Evolutionary conservation across 2,888 invertebrate genomes (phyloP), one percentile per base, ranked within the genome.

Genomic region (Hyposoter didymator): DNA sequence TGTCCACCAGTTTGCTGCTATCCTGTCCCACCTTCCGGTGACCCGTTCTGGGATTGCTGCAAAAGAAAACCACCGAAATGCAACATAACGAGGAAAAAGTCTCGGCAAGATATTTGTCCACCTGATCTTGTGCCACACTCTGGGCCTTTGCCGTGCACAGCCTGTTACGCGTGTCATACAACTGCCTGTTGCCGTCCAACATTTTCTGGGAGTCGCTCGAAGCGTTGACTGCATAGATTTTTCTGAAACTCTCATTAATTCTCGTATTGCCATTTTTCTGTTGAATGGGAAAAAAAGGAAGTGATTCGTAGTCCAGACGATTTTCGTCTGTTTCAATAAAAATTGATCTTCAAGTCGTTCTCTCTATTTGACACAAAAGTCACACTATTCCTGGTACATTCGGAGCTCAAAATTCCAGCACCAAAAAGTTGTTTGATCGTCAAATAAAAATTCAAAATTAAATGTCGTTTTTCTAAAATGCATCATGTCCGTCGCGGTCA

Each of bases 401-500:
- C 28, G 52, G 47, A 62, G 32, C 8, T 43, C 52, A 14, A 62
- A 19, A 45, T 62, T 70, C 10, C 10, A 0, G 28, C 12, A 22
- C 14, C 55, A 8, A 2, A 59, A 28, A 28, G 1, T 28, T 6
- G 59, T 14, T 1, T 28, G 5, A 14, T 14, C 22, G 14, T 28
- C 59, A 28, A 28, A 32, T 10, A 32, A 5, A 52, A 43, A 45
- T 47, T 47, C 17, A 43, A 28, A 45, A 69, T 45, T 6, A n/a
- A 49, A 47, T 43, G 1, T 64, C 22, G 28, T 22, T 0, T 12
- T 49, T 64, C 49, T 45, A 3, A 47, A 49, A 55, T 35, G 45
- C 62, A 79, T 73, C 43, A 88, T 88, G 88, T 88, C 88, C 47
- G 89, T 91, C 19, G 28, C 81, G 10, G 84, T 90, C 35, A 89